Evolutionary conservation across 2,888 invertebrate species (phyloP), one percentile per base, ranked within the genome.

Genomic region (Copidosoma aretas): DNA sequence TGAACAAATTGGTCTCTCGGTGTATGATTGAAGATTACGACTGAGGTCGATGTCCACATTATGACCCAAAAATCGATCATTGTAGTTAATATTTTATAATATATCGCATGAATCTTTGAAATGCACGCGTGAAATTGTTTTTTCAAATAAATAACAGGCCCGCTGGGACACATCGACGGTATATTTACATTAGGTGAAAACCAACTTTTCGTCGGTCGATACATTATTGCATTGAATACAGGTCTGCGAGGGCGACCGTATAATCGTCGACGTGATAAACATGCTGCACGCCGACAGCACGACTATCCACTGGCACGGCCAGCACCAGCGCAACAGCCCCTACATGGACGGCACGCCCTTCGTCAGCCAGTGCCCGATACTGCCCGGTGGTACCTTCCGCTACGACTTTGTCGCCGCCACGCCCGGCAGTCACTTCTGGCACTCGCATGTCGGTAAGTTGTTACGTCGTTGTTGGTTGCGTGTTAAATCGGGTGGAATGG

Each of bases 241-340:
- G 91, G 94, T 95, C 0, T 96, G 96, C 80, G 87, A 91, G 76
- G 91, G 93, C n/a, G 96, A 97, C 79, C 87, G 89, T 39, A 86
- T 96, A 3, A 88, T 93, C 32, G 94, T 95, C 0, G 93, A 95
- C 78, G 91, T 95, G 10, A 88, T 89, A 73, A 97, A 97, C 79
- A 87, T 88, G 70, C 81, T 96, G 81, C 87, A 90, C 79, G 91
- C 91, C 0, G 94, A 94, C 80, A 91, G 91, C 24, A 94, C 94
- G 0, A 91, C 92, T 0, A 90, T 97, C 22, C 97, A 97, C 79
- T 97, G 95, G 95, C 97, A 97, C 79, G 96, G 97, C 0, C 89
- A 93, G 78, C 94, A 94, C 79, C 93, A 94, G 82, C 84, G 85
- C 62, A 88, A 88, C 0, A 90, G 90, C 0, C 94, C 94, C 0